phyloP scores from a whole-genome alignment of 2,797 vertebrate genomes.

The Xyrichtys novacula region DNA sequence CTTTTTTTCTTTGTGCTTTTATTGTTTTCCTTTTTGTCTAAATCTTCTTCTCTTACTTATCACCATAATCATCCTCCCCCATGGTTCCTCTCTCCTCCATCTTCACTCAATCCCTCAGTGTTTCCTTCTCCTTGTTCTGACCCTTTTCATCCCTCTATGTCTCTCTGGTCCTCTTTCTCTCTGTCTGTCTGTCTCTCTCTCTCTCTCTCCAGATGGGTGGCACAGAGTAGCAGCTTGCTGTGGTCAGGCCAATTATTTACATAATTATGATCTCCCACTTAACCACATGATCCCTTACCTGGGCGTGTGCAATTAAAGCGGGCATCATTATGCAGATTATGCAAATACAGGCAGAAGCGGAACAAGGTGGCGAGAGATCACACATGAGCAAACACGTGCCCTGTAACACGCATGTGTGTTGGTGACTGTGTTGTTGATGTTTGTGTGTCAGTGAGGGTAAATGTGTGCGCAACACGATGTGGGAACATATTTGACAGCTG shows the following conservation, averaged over 20 bases:
- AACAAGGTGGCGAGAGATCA: slow-evolving; percentile 90
- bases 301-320: slow-evolving; percentile 95
- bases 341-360: slow-evolving; percentile 89
- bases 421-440: slow-evolving; percentile 3
- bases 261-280: slow-evolving; percentile 99
- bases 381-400: slow-evolving; percentile 71
- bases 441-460: slow-evolving; percentile 8
- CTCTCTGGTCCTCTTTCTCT: slow-evolving; percentile 21
- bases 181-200: slow-evolving; percentile 26
- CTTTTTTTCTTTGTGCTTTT: neutral
- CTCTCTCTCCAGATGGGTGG: slow-evolving; percentile 91
- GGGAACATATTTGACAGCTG: slow-evolving; percentile 27
- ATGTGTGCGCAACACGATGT: slow-evolving; percentile 39
- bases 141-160: slow-evolving; percentile 38
- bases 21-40: neutral
- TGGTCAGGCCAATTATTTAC: slow-evolving; percentile 99
- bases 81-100: slow-evolving; percentile 13
- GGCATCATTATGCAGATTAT: slow-evolving; percentile 98
- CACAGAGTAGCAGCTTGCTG: slow-evolving; percentile 95
- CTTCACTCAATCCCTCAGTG: slow-evolving; percentile 14
- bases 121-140: slow-evolving; percentile 7
- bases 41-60: neutral
- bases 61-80: slow-evolving; percentile 1
- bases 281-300: slow-evolving; percentile 99
- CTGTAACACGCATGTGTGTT: slow-evolving; percentile 40